Evolutionary conservation across 2,797 vertebrate genomes (phyloP).

Genomic region (Lithobates sylvaticus): DNA sequence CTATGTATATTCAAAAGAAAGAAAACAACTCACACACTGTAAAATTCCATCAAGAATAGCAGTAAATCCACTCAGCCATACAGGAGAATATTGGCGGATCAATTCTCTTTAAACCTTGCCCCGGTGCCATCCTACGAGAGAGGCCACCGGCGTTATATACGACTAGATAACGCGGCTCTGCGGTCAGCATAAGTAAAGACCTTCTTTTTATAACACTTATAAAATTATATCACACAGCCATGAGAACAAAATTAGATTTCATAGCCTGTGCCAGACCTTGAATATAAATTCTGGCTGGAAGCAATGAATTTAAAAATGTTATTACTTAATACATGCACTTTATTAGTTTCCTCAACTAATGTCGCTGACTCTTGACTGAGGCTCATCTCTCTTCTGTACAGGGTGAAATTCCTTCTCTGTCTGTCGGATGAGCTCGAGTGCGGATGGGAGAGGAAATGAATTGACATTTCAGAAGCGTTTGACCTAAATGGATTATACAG

Average conservation of each 20-base stretch:
- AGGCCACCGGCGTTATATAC: conserved; percentile 76
- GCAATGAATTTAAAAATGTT: conserved; percentile 73
- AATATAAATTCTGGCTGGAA: conserved; percentile 64
- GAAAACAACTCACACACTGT: conserved; percentile 4
- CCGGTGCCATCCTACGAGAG: conserved; percentile 67
- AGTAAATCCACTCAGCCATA: conserved; percentile 69
- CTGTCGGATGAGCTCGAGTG: conserved; percentile 26
- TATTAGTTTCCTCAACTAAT: conserved; percentile 66
- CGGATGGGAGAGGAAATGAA: conserved; percentile 47
- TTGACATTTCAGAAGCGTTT: conserved; percentile 60
- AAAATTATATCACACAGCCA: conserved; percentile 79
- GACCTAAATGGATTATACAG: conserved; percentile 61
- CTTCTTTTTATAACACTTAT: conserved; percentile 78
- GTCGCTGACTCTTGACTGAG: conserved; percentile 65
- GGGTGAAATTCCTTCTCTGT: conserved; percentile 58
- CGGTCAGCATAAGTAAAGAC: conserved; percentile 74
- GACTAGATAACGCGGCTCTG: conserved; percentile 74
- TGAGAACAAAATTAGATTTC: conserved; percentile 80
- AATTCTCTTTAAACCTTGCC: conserved; percentile 71
- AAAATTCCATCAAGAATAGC: conserved; percentile 62
- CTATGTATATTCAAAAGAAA: not conserved
- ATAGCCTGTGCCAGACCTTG: conserved; percentile 74
- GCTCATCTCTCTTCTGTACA: conserved; percentile 58
- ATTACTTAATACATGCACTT: conserved; percentile 70
- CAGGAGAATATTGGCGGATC: conserved; percentile 71